Conservation (phyloP, 2,113 vertebrate species). For the Peromyscus leucopus region DNA sequence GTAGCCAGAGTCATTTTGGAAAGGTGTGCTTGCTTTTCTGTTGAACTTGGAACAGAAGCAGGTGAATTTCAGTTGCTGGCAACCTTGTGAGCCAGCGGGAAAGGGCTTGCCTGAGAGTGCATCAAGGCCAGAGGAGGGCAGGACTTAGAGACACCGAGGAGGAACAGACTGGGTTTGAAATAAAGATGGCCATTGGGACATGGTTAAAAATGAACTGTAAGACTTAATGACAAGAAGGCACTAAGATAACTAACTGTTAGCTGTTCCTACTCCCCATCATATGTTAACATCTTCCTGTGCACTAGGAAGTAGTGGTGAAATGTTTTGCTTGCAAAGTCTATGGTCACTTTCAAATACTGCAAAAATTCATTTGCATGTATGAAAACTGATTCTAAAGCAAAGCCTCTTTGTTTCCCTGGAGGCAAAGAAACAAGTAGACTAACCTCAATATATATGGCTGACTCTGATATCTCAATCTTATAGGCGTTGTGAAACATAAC, state of each 20-base stretch:
- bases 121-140: neutral
- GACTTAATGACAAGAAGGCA: neutral
- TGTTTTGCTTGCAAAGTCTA: conserved; percentile 59
- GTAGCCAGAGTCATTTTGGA: neutral
- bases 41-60: neutral
- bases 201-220: neutral
- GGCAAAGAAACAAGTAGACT: neutral
- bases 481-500: neutral
- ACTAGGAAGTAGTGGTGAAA: neutral
- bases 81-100: neutral
- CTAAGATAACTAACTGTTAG: neutral
- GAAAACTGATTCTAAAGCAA: conserved; percentile 62
- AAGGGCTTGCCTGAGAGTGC: neutral
- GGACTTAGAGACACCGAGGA: neutral
- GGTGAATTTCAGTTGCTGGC: neutral
- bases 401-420: neutral
- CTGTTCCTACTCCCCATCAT: neutral
- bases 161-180: neutral
- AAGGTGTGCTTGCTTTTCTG: neutral
- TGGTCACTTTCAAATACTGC: conserved; percentile 41
- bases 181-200: neutral
- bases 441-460: neutral
- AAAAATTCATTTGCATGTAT: conserved; percentile 40
- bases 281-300: neutral
- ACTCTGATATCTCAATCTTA: conserved; percentile 3